Base-by-base conservation (phyloP, 2,113 vertebrate species). In the Grus americana region DNA sequence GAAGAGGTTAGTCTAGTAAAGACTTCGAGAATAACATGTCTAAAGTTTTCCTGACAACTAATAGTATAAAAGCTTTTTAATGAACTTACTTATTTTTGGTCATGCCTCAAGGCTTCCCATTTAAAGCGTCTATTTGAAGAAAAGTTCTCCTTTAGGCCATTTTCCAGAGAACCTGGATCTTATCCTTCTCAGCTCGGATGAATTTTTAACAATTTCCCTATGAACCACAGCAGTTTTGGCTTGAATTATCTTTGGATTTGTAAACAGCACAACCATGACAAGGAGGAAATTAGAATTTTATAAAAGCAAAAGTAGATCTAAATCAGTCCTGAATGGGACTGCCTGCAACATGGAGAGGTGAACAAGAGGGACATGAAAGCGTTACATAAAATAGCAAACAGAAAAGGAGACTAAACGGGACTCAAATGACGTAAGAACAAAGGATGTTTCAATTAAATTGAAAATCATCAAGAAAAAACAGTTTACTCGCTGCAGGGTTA, bases 281-380 rank as follows among this genome's bases (percentile, higher is more conserved):
- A 54, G 63, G 40, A 94, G 76, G 86, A 91, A 92, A 97, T 97
- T 84, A 97, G 93, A 92, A 91, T 92, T 95, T 96, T 91, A 96
- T 87, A 75, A 89, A 89, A 94, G 66, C 57, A 94, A 89, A 93
- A 92, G 52, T 29, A 93, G 81, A 95, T 90, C 62, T 90, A 90
- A 91, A 94, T 94, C 87, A 70, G 68, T 49, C 89, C 40, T 65
- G 92, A 92, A 95, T n/a, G 76, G 63, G 62, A 68, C 40, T 61
- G 65, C n/a, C 54, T 89, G 58, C 63, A 79, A 90, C 73, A 87
- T 0, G 23, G 67, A 79, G 74, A 78, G 47, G 61, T 52, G 93
- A 93, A 57, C 63, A 86, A 86, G 86, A 66, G 38, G 57, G 57
- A 86, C 40, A 46, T 20, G 19, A 57, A 92, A 86, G 13, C 7